phyloP scores from a whole-genome alignment of 2,113 vertebrate species.

The Meles meles region DNA sequence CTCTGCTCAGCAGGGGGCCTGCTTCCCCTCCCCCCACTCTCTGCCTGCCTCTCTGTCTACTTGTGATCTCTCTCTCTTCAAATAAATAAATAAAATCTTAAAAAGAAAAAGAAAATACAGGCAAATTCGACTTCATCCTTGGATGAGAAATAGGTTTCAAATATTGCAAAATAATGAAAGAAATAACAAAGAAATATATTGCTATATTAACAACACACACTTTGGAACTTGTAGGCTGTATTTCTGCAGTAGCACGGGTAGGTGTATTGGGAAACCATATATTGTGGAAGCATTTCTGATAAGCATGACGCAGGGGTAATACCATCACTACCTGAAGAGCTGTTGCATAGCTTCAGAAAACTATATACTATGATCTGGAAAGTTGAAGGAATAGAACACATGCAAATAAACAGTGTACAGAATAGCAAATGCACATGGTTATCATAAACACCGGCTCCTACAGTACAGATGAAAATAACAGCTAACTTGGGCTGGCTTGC shows the following conservation, averaged over 20 bases:
- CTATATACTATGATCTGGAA: not conserved
- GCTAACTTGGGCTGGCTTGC: fast-evolving
- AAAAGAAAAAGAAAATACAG: not conserved
- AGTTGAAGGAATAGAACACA: not conserved
- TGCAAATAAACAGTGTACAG: not conserved
- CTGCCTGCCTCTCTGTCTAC: too few species aligned
- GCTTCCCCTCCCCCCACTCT: too few species aligned
- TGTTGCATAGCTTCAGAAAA: not conserved
- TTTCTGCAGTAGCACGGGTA: not conserved
- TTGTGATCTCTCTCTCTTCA: too few species aligned
- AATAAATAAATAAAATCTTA: too few species aligned
- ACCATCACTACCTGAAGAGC: not conserved
- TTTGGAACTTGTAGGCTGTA: not conserved
- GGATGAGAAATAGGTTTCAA: not conserved
- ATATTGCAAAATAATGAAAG: not conserved
- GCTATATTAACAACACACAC: not conserved
- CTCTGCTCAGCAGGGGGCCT: too few species aligned
- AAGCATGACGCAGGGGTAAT: not conserved
- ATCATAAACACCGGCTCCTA: not conserved
- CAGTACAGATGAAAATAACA: not conserved
- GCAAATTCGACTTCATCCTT: not conserved
- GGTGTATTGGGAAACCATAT: not conserved
- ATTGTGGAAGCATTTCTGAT: not conserved
- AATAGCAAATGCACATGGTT: not conserved
- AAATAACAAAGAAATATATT: not conserved